Evolutionary conservation across 2,888 invertebrate species (phyloP).

Genomic region (Bedellia somnulentella): DNA sequence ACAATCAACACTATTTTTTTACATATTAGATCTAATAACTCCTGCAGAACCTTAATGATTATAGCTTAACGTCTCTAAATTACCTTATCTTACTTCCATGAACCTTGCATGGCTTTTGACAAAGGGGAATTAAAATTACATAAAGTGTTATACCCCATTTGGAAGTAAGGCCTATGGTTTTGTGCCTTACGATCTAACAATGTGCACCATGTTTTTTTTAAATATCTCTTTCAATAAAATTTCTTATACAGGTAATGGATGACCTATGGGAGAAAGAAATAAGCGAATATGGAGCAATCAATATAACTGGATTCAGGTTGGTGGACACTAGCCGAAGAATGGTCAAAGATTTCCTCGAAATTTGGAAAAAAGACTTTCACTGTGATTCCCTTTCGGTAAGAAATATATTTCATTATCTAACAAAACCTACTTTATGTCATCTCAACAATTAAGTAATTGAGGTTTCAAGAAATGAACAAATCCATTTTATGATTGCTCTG

Average conservation of each 20-base stretch:
- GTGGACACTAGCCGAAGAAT: constrained; percentile 77
- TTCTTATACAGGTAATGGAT: constrained; percentile 91
- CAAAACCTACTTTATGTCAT: neutral
- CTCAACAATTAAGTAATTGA: constrained; percentile 1
- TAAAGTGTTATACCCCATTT: no score
- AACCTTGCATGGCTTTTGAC: no score
- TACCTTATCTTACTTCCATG: no score
- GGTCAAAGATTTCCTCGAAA: constrained; percentile 80
- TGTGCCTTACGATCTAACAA: no score
- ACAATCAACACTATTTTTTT: no score
- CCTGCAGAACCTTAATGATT: no score
- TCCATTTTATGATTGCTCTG: constrained; percentile 3
- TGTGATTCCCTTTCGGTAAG: constrained; percentile 81
- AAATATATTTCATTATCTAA: constrained; percentile 8
- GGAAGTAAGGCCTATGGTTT: neutral
- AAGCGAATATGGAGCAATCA: constrained; percentile 92
- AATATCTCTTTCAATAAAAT: no score
- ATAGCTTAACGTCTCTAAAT: no score
- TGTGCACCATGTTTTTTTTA: no score
- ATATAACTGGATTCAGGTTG: constrained; percentile 95
- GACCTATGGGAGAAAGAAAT: constrained; percentile 91
- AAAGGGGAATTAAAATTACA: no score
- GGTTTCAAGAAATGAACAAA: neutral
- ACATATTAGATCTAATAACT: no score
- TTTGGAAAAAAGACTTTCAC: constrained; percentile 76